A percentile compares a stretch with the other conserved stretches of the same genome.
Evolutionary conservation across 2,797 vertebrate species (phyloP).

Genomic region (Tokudaia tokunoshimensis): DNA sequence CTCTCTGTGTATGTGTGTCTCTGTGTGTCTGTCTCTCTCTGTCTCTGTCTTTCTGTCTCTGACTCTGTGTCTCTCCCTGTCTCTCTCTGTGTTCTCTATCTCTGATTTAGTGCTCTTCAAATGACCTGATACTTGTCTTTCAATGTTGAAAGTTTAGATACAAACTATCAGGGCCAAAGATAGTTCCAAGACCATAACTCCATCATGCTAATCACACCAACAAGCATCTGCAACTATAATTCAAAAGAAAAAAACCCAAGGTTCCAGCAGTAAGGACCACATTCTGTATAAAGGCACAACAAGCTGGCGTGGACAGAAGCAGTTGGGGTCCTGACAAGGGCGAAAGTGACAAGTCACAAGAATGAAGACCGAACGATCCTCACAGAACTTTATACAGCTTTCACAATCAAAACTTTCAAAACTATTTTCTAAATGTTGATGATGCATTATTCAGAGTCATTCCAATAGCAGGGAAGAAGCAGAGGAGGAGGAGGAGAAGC

Average conservation of each 20-base stretch:
- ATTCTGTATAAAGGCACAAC: conserved; percentile 74
- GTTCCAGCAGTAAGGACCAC: conserved; percentile 66
- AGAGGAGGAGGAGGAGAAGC: background rate
- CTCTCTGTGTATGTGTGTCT: background rate
- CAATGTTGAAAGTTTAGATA: conserved; percentile 60
- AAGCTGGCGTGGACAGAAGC: conserved; percentile 68
- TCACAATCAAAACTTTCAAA: background rate
- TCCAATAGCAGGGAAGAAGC: background rate
- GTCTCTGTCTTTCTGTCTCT: too few species aligned
- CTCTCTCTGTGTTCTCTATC: background rate
- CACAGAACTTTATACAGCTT: background rate
- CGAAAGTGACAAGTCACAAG: background rate
- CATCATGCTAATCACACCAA: conserved; percentile 83
- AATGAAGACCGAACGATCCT: background rate
- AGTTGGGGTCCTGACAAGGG: background rate
- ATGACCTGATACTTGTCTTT: background rate
- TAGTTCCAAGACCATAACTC: conserved; percentile 81
- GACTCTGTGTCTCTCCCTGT: background rate
- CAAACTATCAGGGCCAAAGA: background rate
- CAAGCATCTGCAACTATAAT: conserved; percentile 82
- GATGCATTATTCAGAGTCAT: background rate
- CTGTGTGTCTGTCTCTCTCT: background rate
- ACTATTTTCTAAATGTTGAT: background rate
- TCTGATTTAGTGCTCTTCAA: background rate
- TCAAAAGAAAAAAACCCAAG: conserved; percentile 81